These are phyloP conservation scores for Amaurobius ferox DNA, from an alignment of 2,888 invertebrate genomes.

Conservation along the genomic window DNA sequence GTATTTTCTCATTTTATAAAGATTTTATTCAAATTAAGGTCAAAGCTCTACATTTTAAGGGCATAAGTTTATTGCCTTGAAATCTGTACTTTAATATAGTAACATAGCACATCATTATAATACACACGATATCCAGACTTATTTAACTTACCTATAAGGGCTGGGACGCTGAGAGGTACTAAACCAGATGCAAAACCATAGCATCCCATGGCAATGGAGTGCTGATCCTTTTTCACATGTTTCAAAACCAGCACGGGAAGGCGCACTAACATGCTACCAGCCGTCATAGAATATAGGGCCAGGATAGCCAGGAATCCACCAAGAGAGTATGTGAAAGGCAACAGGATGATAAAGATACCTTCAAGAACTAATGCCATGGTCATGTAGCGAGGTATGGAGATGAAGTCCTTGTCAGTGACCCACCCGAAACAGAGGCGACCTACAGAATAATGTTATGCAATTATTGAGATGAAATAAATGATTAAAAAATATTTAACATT, in stretches of 20 bases:
- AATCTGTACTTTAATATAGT: too few relatives aligned
- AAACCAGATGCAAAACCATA: slow-evolving; percentile 55
- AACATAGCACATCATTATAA: too few relatives aligned
- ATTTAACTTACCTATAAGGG: slow-evolving; percentile 58
- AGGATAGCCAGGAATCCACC: slow-evolving; percentile 27
- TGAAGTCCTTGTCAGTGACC: slow-evolving; percentile 54
- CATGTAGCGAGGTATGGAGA: slow-evolving; percentile 53
- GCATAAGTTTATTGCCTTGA: too few relatives aligned
- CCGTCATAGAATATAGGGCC: slow-evolving; percentile 55
- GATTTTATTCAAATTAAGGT: too few relatives aligned
- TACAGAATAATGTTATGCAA: not conserved
- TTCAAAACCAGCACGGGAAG: slow-evolving; percentile 57
- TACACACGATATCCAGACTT: too few relatives aligned
- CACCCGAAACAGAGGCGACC: slow-evolving; percentile 64
- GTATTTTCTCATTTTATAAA: too few relatives aligned
- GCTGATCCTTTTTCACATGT: slow-evolving; percentile 54
- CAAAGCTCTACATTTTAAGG: too few relatives aligned
- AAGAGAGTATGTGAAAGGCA: slow-evolving; percentile 28
- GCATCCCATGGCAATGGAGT: slow-evolving; percentile 63
- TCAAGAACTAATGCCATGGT: slow-evolving; percentile 32
- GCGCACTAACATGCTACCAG: slow-evolving; percentile 53
- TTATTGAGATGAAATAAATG: too few relatives aligned
- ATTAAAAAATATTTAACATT: too few relatives aligned
- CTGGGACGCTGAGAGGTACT: slow-evolving; percentile 45
- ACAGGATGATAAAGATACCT: slow-evolving; percentile 32